Evolutionary conservation across 2,113 vertebrate species (phyloP).

Genomic region (Amphiprion percula): DNA sequence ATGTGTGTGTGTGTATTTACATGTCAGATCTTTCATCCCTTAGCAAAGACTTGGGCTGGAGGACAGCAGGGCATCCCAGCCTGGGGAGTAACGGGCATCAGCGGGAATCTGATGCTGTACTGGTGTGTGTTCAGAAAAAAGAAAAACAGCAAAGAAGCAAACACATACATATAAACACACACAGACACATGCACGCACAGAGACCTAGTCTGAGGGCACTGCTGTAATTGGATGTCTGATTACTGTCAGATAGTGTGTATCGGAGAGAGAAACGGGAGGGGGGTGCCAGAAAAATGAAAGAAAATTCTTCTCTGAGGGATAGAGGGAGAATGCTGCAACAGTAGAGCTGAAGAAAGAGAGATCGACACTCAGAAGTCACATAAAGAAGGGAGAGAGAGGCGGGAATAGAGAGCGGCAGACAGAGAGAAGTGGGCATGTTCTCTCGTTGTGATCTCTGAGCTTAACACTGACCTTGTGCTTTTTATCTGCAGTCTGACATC

Average conservation of each 20-base stretch:
- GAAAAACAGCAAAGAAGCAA: neutral
- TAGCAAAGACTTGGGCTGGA: constrained; percentile 55
- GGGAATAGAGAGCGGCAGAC: constrained; percentile 16
- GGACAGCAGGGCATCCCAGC: constrained; percentile 42
- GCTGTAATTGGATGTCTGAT: constrained; percentile 81
- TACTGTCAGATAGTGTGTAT: constrained; percentile 66
- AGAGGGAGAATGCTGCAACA: constrained; percentile 16
- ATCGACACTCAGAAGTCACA: constrained; percentile 27
- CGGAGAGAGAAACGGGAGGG: neutral
- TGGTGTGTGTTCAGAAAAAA: constrained; percentile 18
- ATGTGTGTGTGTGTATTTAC: neutral
- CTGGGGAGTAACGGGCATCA: constrained; percentile 55
- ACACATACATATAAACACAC: constrained; percentile 2
- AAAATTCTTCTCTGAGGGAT: constrained; percentile 39
- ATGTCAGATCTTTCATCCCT: constrained; percentile 43
- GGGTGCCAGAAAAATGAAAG: constrained; percentile 36
- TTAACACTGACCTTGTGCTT: constrained; percentile 76
- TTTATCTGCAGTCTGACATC: constrained; percentile 73
- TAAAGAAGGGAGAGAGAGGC: neutral
- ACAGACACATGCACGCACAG: neutral
- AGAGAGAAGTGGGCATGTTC: constrained; percentile 61
- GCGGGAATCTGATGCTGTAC: constrained; percentile 47
- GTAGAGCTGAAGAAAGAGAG: constrained; percentile 38
- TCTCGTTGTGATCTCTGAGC: constrained; percentile 67
- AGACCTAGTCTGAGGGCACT: constrained; percentile 44